Evolutionary conservation across 2,888 invertebrate genomes (phyloP).

Genomic region (Drosophila mimetica): DNA sequence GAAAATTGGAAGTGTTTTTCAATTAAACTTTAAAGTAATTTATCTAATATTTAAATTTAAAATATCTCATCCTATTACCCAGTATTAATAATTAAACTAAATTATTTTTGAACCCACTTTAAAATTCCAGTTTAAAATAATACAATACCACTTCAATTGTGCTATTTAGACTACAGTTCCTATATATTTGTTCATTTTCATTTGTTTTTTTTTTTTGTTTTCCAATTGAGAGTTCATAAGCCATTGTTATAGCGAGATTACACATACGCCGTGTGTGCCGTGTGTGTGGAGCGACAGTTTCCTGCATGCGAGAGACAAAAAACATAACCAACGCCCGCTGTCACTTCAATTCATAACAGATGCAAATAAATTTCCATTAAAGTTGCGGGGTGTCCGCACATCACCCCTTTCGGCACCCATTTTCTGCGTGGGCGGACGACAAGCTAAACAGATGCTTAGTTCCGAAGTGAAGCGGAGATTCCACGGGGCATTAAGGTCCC

Average conservation of each 20-base stretch:
- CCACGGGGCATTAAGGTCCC: slow-evolving; percentile 42
- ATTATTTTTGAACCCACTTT: too few species aligned
- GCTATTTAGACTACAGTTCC: slow-evolving; percentile 16
- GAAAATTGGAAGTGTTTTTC: background rate
- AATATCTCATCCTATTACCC: too few species aligned
- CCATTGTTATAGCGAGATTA: slow-evolving; percentile 58
- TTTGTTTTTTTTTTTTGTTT: slow-evolving; percentile 20
- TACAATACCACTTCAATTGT: slow-evolving; percentile 20
- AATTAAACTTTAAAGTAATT: background rate
- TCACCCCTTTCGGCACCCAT: slow-evolving; percentile 2
- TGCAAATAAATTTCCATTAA: slow-evolving; percentile 78
- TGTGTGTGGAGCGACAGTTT: slow-evolving; percentile 32
- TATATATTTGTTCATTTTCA: slow-evolving; percentile 16
- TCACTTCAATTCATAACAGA: slow-evolving; percentile 73
- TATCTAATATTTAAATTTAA: background rate
- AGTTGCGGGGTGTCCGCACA: slow-evolving; percentile 30
- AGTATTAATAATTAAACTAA: too few species aligned
- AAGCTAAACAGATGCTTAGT: slow-evolving; percentile 37
- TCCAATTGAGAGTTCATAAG: slow-evolving; percentile 53
- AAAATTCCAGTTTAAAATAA: slow-evolving; percentile 3
- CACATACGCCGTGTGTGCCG: slow-evolving; percentile 61
- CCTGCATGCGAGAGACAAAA: slow-evolving; percentile 32
- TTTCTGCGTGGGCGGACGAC: slow-evolving; percentile 36
- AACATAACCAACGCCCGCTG: slow-evolving; percentile 64
- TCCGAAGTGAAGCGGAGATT: slow-evolving; percentile 11